Evolutionary conservation across 2,113 vertebrate species (phyloP), one percentile per base, ranked within the genome.

Genomic region (Polypterus bichir): DNA sequence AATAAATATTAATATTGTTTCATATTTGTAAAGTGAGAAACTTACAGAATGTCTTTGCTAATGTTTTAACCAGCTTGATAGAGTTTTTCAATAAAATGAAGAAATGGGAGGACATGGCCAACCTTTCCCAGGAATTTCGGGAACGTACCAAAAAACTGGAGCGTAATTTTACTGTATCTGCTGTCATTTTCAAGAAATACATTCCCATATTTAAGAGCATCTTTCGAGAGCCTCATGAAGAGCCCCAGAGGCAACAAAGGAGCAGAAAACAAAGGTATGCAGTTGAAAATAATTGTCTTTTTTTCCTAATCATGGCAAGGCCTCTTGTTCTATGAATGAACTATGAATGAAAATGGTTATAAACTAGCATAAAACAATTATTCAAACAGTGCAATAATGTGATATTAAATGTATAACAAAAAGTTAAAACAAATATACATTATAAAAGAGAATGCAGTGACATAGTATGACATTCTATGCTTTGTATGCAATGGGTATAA

Each of bases 11-110:
- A 27, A 27, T 27, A 27, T 27, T 27, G 27, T 27, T 27, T 27
- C 27, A 27, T 27, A 27, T 27, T 27, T 27, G 27, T 27, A 27
- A 27, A 27, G 27, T 27, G 27, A 27, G 27, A 27, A 27, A 27
- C 27, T 27, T 27, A 27, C 27, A 27, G 27, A 27, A 6, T 8
- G 6, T 9, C 4, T 6, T 8, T 46, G 3, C 2, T 45, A 27
- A 27, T 70, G 27, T 52, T 46, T 54, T 47, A 77, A 66, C 53
- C 77, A 97, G 94, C 77, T 78, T 97, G 65, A 91, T 97, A 0
- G 94, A 94, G 75, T 97, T 97, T 74, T 97, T 97, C 66, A 94
- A 78, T 75, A 97, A 97, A 83, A 92, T 97, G 88, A 94, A 90
- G 78, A 97, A 97, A 62, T 97, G 94, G 94, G 91, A 94, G 78